Base-by-base conservation (phyloP, 2,797 vertebrate species). In the Staurois parvus region DNA sequence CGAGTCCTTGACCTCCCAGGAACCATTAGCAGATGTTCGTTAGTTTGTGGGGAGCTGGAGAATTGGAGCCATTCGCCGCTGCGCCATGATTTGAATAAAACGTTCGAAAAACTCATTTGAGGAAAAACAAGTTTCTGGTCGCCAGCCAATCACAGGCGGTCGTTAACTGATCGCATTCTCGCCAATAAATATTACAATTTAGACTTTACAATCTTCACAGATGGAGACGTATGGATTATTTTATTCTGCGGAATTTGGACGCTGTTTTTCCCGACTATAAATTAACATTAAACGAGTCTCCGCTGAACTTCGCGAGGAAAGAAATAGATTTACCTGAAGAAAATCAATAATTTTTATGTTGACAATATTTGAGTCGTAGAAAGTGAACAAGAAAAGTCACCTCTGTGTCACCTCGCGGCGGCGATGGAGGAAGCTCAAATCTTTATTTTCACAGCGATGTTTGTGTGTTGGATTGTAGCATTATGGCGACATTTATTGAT, bases 1-100 rank as follows among this genome's bases (percentile, higher is more conserved):
- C 64, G 87, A 91, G 91, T 88, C 93, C 93, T 95, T 92, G 90
- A 94, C 91, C 91, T 89, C 80, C 81, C 84, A 87, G 91, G 91
- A 90, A 89, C 85, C 74, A 66, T 81, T 84, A 91, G 89, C 90
- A 94, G 90, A 90, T 93, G 93, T 92, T 95, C 90, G 66, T 94
- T 94, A 95, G 90, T 21, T 67, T 87, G 77, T 0, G 15, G 88
- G 86, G 85, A 90, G 89, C 86, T 21, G 59, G 91, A 89, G 90
- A 90, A 85, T 72, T 87, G 81, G 81, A 92, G 84, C 85, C 88
- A 84, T 90, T 92, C 91, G 90, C 79, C 24, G 70, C 34, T 19
- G 48, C 48, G 17, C 48, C n/a, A 0, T n/a, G 1, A 64, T 64
- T 64, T 64, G n/a, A 64, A 64, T 64, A 64, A 64, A 64, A 64